These are phyloP conservation scores for Agrotis exclamationis DNA, from an alignment of 2,888 invertebrate genomes.

Conservation along the genomic window DNA sequence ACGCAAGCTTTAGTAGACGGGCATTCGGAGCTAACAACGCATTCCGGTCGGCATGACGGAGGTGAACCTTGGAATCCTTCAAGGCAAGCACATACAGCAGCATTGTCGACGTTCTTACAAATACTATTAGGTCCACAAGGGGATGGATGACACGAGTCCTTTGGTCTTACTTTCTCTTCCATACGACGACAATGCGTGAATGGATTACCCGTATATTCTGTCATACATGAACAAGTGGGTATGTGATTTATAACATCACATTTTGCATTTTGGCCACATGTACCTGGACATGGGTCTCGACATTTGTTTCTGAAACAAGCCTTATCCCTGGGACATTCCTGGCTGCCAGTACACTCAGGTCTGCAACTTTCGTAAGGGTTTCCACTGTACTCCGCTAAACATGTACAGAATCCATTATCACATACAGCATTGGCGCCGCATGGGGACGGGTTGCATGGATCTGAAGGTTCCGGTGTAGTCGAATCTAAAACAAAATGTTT, in stretches of 20 bases:
- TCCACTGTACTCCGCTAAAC: slow-evolving; percentile 93
- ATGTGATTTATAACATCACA: slow-evolving; percentile 95
- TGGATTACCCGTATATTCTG: slow-evolving; percentile 94
- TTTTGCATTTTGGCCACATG: slow-evolving; percentile 94
- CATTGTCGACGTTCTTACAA: slow-evolving; percentile 94
- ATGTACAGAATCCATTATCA: slow-evolving; percentile 93
- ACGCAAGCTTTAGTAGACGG: slow-evolving; percentile 95
- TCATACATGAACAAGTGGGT: slow-evolving; percentile 93
- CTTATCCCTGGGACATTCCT: slow-evolving; percentile 93
- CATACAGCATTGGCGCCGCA: slow-evolving; percentile 94
- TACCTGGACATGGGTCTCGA: slow-evolving; percentile 94
- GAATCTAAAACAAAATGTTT: slow-evolving; percentile 74
- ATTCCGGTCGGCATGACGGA: slow-evolving; percentile 96
- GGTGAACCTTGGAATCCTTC: slow-evolving; percentile 95
- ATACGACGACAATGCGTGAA: slow-evolving; percentile 90
- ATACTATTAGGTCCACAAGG: slow-evolving; percentile 95
- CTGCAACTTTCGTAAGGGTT: slow-evolving; percentile 94
- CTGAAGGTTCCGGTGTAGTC: slow-evolving; percentile 81
- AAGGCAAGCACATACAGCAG: slow-evolving; percentile 95
- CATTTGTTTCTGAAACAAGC: slow-evolving; percentile 95
- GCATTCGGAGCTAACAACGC: slow-evolving; percentile 96
- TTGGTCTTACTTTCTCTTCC: slow-evolving; percentile 74
- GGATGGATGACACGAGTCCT: slow-evolving; percentile 94
- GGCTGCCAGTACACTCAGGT: slow-evolving; percentile 94
- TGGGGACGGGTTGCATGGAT: slow-evolving; percentile 94